These are phyloP conservation scores for Paralvinella palmiformis DNA, from an alignment of 1,140 invertebrate species.

Conservation along the genomic window DNA sequence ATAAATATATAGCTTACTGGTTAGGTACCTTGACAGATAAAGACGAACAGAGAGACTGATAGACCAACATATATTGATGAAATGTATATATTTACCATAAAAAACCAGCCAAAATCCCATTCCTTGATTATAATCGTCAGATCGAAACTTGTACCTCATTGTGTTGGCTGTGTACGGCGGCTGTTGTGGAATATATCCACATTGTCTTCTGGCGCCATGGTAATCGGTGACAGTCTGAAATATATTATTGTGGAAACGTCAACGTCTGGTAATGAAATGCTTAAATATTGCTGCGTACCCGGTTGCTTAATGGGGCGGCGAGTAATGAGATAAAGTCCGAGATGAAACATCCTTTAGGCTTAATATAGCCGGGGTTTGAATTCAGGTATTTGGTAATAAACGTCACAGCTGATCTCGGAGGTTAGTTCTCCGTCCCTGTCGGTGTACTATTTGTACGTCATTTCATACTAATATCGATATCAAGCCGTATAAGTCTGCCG, in stretches of 20 bases:
- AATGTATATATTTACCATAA: conserved; percentile 5
- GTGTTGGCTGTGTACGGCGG: neutral
- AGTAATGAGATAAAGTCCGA: too few species aligned
- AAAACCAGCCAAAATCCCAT: conserved; percentile 16
- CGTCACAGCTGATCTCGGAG: too few species aligned
- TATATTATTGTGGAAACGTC: neutral
- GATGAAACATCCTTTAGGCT: too few species aligned
- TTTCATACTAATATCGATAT: too few species aligned
- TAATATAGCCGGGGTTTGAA: too few species aligned
- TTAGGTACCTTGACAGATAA: neutral
- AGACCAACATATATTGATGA: neutral
- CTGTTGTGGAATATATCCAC: conserved; percentile 4
- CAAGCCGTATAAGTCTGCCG: too few species aligned
- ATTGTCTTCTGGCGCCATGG: neutral
- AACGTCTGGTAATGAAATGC: neutral
- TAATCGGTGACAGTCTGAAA: neutral
- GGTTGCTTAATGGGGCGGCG: too few species aligned
- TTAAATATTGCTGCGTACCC: neutral
- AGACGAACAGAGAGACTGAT: neutral
- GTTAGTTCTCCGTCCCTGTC: too few species aligned
- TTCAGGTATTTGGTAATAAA: too few species aligned
- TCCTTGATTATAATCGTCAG: conserved; percentile 3
- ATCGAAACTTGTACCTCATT: conserved; percentile 4
- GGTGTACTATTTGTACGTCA: too few species aligned
- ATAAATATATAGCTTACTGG: neutral